These are phyloP conservation scores for Ricordea florida DNA, from an alignment of 92 coral and sea anemone genomes.

Conservation along the genomic window DNA sequence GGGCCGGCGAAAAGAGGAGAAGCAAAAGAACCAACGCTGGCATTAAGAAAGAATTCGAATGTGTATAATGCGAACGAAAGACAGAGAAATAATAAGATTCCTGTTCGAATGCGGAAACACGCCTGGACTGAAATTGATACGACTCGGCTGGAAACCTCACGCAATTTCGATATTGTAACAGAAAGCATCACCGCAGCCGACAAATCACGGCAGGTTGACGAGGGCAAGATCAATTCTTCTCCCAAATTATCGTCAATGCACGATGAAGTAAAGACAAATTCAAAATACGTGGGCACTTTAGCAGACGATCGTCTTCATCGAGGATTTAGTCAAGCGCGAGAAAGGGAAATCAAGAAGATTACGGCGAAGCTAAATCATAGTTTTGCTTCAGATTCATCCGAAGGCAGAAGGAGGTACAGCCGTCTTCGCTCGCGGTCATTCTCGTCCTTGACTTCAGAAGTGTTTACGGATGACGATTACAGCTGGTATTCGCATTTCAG, in stretches of 20 bases:
- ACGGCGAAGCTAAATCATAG: too few species aligned
- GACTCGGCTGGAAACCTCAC: background rate
- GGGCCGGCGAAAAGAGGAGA: background rate
- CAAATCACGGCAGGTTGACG: too few species aligned
- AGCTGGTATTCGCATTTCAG: constrained; percentile 89
- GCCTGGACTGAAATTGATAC: constrained; percentile 50
- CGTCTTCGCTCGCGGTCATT: background rate
- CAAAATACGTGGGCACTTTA: too few species aligned
- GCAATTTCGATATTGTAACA: background rate
- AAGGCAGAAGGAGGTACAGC: too few species aligned
- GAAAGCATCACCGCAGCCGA: too few species aligned
- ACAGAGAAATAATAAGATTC: background rate
- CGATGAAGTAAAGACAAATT: too few species aligned
- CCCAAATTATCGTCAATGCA: too few species aligned
- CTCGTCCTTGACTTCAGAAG: background rate
- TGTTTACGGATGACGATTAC: background rate
- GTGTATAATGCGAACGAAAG: background rate
- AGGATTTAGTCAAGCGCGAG: too few species aligned
- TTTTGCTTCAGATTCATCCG: too few species aligned
- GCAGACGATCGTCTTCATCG: too few species aligned
- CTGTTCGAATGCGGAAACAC: constrained; percentile 10
- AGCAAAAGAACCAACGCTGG: constrained; percentile 11
- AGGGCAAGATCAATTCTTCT: too few species aligned
- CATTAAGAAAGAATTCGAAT: constrained; percentile 20
- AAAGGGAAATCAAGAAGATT: too few species aligned